Evolutionary conservation across 2,888 invertebrate genomes (phyloP), one percentile per base, ranked within the genome.

Genomic region (Sesia apiformis): DNA sequence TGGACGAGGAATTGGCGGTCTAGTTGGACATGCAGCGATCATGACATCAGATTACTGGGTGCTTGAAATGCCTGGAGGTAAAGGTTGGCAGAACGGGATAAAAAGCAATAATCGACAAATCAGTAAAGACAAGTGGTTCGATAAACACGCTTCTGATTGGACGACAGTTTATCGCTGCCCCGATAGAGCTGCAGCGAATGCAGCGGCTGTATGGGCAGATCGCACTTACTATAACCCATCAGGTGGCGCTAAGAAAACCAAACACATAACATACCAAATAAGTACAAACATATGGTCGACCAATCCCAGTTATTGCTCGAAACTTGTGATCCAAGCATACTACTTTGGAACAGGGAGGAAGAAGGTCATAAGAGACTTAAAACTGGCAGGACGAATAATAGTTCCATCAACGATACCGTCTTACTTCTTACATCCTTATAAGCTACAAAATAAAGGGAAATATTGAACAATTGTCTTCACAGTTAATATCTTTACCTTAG

Each of bases 221-320:
- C 72, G 61, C 6, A 70, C 65, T 0, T 78, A 76, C 53, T 78
- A 78, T 58, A 72, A 76, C 40, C 69, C 74, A 0, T 58, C 57
- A 3, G 76, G 76, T 0, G 74, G 76, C 0, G 43, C 57, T 2
- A 67, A 52, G 7, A 81, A 82, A 57, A 69, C 69, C 3, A 77
- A 66, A 40, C 78, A 76, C 53, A 70, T 80, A 1, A 74, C 69
- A 0, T 81, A 78, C 53, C 63, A 58, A 55, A 61, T 82, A 3
- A 72, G 63, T 4, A 56, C 69, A 0, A 65, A 73, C n/a, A 62
- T 77, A 38, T 65, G 61, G 61, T 66, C 69, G 0, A 70, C 58
- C 0, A 70, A 76, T 51, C 77, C 80, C 0, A 81, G 80, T 55
- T 80, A 81, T 53, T 80, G 79, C 60, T 81, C 78, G 0, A 82